These are phyloP conservation scores for Cordilura impudica DNA, from an alignment of 2,888 invertebrate species.

Conservation along the genomic window DNA sequence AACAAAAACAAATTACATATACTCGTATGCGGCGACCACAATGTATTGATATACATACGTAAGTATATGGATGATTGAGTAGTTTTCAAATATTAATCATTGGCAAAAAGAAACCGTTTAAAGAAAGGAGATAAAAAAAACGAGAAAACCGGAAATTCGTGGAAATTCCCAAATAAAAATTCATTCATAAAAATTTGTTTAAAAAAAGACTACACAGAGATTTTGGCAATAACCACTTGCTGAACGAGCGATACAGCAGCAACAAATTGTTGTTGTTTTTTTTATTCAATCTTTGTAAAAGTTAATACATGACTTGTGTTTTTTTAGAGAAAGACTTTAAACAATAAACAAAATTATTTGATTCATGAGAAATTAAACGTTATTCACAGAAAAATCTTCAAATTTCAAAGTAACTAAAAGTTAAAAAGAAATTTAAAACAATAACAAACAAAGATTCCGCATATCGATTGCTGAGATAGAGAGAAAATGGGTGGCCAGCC, in stretches of 20 bases:
- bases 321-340: background rate
- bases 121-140: slow-evolving; percentile 8
- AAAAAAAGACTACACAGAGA: background rate
- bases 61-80: too few species aligned
- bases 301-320: background rate
- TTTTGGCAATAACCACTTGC: background rate
- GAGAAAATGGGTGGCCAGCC: slow-evolving; percentile 7
- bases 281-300: background rate
- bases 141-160: slow-evolving; percentile 45
- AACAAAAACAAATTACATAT: background rate
- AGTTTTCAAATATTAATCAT: background rate
- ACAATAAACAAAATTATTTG: background rate
- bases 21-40: background rate
- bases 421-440: slow-evolving; percentile 47
- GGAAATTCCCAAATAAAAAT: slow-evolving; percentile 38
- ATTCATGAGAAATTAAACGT: slow-evolving; percentile 47
- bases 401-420: background rate
- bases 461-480: background rate
- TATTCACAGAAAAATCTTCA: slow-evolving; percentile 42
- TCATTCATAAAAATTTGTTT: slow-evolving; percentile 48
- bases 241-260: background rate
- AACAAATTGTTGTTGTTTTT: background rate
- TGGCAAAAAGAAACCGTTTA: background rate
- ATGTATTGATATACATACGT: background rate
- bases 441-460: background rate